A percentile compares a stretch with the other conserved stretches of the same genome.
phyloP scores from a whole-genome alignment of 2,113 vertebrate species.

The Petroica traversi region DNA sequence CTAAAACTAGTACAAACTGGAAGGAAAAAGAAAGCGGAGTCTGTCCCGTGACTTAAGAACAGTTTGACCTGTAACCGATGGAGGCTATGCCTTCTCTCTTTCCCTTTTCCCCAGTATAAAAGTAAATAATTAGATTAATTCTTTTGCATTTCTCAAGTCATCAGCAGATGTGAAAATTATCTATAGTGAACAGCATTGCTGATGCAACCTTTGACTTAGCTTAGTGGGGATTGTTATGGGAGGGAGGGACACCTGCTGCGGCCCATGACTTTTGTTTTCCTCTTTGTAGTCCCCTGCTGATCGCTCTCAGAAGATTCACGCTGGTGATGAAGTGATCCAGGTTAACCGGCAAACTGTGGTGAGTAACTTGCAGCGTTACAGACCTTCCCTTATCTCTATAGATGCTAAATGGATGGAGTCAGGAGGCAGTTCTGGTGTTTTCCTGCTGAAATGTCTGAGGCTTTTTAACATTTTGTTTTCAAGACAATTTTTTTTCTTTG shows the following conservation, averaged over 20 bases:
- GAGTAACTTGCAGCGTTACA: conserved; percentile 48
- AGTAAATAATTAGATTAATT: background rate
- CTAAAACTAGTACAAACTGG: background rate
- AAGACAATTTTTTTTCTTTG: background rate
- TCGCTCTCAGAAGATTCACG: conserved; percentile 92
- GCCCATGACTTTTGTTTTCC: background rate
- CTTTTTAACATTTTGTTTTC: background rate
- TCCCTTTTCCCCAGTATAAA: background rate
- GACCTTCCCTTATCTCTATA: background rate
- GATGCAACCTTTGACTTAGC: background rate
- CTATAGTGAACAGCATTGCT: background rate
- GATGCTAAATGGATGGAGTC: background rate
- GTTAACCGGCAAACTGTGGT: conserved; percentile 96
- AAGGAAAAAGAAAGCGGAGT: background rate
- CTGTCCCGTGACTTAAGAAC: background rate
- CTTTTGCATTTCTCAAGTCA: background rate
- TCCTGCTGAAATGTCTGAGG: background rate
- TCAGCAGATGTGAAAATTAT: background rate
- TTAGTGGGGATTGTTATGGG: background rate
- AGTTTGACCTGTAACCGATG: background rate
- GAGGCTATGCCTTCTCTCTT: background rate
- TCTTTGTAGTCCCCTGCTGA: conserved; percentile 89
- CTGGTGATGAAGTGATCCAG: conserved; percentile 94
- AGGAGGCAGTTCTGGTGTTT: background rate
- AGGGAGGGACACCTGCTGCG: background rate